A percentile compares a stretch with the other conserved stretches of the same genome.
Evolutionary conservation across 2,113 vertebrate genomes (phyloP).

Genomic region (Upupa epops): DNA sequence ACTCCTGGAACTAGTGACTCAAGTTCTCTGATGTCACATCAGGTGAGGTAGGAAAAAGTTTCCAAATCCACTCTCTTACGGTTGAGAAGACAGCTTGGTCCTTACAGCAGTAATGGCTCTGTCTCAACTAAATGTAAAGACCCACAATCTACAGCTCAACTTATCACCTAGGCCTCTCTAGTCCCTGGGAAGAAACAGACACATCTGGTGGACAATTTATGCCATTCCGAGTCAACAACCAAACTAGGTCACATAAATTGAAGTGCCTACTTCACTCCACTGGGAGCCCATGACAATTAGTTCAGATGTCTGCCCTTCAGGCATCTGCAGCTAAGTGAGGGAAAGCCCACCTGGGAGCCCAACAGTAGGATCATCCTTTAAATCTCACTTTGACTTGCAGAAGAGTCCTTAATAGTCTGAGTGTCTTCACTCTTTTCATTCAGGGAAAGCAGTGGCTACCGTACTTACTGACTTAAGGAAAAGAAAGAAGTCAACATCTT

Average conservation of each 20-base stretch:
- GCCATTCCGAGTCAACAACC: not conserved
- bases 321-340: not conserved
- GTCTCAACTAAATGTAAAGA: not conserved
- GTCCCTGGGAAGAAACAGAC: not conserved
- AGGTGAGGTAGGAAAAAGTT: not conserved
- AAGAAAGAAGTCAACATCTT: not conserved
- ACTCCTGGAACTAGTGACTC: constrained; percentile 15
- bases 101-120: not conserved
- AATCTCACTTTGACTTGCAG: not conserved
- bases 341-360: not conserved
- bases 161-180: not conserved
- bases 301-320: not conserved
- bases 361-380: not conserved
- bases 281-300: not conserved
- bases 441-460: not conserved
- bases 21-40: not conserved
- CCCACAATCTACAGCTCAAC: not conserved
- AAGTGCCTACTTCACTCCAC: not conserved
- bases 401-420: not conserved
- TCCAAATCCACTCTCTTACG: not conserved
- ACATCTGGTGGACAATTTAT: not conserved
- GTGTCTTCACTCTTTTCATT: not conserved
- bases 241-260: not conserved
- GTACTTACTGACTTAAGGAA: not conserved
- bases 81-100: not conserved